These are phyloP conservation scores for Cotesia vestalis DNA, from an alignment of 1,140 invertebrate species.

Conservation along the genomic window DNA sequence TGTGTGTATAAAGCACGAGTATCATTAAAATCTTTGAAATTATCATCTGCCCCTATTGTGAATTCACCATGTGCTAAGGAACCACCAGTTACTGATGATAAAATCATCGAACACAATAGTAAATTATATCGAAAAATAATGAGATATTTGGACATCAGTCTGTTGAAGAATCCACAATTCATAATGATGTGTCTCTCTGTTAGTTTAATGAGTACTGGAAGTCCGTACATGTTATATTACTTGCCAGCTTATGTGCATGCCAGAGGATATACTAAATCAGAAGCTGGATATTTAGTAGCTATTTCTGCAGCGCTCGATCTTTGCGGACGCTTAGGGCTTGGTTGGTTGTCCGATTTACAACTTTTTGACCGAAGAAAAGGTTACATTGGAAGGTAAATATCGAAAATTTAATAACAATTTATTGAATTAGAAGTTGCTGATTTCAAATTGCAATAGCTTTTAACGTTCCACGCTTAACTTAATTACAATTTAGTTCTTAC, in stretches of 20 bases:
- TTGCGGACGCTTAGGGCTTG: constrained; percentile 74
- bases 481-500: too few relatives aligned
- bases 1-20: constrained; percentile 76
- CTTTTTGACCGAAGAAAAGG: constrained; percentile 76
- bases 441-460: too few relatives aligned
- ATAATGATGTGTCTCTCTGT: constrained; percentile 77
- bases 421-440: too few relatives aligned
- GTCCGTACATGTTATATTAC: constrained; percentile 79
- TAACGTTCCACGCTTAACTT: too few relatives aligned
- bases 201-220: constrained; percentile 78
- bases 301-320: constrained; percentile 77
- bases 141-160: constrained; percentile 73
- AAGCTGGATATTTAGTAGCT: constrained; percentile 76
- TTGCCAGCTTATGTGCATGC: constrained; percentile 76
- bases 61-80: constrained; percentile 51
- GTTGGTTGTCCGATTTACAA: constrained; percentile 76
- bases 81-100: constrained; percentile 36
- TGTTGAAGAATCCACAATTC: constrained; percentile 75
- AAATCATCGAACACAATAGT: constrained; percentile 35
- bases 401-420: neutral
- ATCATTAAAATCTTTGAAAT: constrained; percentile 56
- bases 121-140: constrained; percentile 58
- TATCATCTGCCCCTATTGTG: constrained; percentile 52
- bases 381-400: constrained; percentile 73
- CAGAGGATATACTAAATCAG: constrained; percentile 73